phyloP scores from a whole-genome alignment of 2,113 vertebrate species.

The Dolichallabes microphthalmus region DNA sequence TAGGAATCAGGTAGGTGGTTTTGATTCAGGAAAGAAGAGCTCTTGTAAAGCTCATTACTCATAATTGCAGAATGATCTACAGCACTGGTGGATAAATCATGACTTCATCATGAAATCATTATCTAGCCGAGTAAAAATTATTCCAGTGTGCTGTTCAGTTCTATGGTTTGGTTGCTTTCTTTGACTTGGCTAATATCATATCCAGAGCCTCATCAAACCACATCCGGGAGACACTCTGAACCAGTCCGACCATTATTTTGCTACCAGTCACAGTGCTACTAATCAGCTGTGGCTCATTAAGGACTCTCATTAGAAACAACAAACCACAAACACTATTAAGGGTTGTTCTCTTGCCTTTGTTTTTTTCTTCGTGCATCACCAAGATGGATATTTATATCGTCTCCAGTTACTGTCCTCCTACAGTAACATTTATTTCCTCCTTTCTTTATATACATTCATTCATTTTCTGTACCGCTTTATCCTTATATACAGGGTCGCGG shows the following conservation, averaged over 20 bases:
- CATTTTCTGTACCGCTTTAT: too few relatives aligned
- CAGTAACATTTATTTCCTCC: not conserved
- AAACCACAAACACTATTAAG: not conserved
- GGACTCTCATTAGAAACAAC: not conserved
- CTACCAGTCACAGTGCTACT: not conserved
- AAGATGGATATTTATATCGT: not conserved
- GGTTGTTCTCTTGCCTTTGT: not conserved
- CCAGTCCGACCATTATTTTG: not conserved
- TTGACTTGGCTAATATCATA: not conserved
- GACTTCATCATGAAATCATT: constrained; percentile 11
- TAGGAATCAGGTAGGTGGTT: not conserved
- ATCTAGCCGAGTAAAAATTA: not conserved
- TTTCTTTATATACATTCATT: not conserved
- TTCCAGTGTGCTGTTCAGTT: too few relatives aligned
- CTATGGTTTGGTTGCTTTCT: not conserved
- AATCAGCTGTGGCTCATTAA: not conserved
- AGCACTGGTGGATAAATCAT: not conserved
- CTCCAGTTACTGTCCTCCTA: not conserved
- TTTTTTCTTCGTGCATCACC: not conserved
- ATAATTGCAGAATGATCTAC: not conserved
- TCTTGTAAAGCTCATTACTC: not conserved
- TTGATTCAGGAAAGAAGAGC: not conserved
- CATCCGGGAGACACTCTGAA: not conserved
- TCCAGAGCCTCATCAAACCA: not conserved
- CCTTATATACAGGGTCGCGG: too few relatives aligned